Evolutionary conservation across 2,888 invertebrate genomes (phyloP).

Genomic region (Agapostemon virescens): DNA sequence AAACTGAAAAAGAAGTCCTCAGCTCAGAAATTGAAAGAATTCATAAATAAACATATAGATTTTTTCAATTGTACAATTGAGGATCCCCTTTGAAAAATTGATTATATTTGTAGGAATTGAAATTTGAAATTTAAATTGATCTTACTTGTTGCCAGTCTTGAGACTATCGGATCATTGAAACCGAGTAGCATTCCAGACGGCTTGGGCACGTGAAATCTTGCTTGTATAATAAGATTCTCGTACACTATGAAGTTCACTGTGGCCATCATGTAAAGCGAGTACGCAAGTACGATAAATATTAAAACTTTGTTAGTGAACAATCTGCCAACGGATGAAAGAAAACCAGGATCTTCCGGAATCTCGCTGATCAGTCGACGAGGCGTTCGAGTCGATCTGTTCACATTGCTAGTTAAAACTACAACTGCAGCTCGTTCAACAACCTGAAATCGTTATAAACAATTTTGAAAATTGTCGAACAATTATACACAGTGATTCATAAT

Average conservation of each 20-base stretch:
- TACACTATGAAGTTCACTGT: slow-evolving; percentile 82
- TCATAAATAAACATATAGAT: background rate
- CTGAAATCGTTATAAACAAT: slow-evolving; percentile 70
- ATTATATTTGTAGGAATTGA: too few relatives aligned
- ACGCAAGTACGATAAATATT: slow-evolving; percentile 81
- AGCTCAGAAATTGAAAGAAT: background rate
- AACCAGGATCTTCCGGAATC: slow-evolving; percentile 74
- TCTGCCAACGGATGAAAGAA: slow-evolving; percentile 81
- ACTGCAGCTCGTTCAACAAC: slow-evolving; percentile 83
- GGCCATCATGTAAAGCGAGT: slow-evolving; percentile 82
- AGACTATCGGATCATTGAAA: slow-evolving; percentile 82
- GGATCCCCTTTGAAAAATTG: background rate
- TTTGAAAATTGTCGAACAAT: background rate
- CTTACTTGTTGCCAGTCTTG: slow-evolving; percentile 81
- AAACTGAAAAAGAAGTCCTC: background rate
- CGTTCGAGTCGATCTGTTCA: slow-evolving; percentile 49
- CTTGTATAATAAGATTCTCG: slow-evolving; percentile 83
- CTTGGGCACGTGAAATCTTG: slow-evolving; percentile 83
- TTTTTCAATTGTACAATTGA: background rate
- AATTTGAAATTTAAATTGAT: too few relatives aligned
- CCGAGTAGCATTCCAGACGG: slow-evolving; percentile 79
- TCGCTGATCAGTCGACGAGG: slow-evolving; percentile 42
- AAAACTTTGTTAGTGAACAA: slow-evolving; percentile 83
- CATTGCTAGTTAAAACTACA: slow-evolving; percentile 80
- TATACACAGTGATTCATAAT: background rate